Conservation (phyloP, 2,797 vertebrate genomes). For the Lacerta agilis region DNA sequence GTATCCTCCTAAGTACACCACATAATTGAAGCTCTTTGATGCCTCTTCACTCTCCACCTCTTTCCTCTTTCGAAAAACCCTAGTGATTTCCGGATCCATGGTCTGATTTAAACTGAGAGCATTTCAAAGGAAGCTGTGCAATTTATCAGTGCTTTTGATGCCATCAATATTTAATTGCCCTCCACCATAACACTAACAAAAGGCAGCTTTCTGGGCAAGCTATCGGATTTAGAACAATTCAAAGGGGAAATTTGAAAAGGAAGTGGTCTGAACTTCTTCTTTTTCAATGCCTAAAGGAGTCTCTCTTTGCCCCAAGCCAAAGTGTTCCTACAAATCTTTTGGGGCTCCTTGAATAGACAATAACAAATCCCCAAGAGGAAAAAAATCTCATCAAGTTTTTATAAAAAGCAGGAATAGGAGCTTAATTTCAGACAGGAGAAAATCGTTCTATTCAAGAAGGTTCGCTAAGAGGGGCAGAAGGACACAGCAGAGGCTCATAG, state of each 20-base stretch:
- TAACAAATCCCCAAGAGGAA: neutral
- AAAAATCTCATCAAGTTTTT: conserved; percentile 4
- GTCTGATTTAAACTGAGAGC: conserved; percentile 13
- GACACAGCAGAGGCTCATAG: neutral
- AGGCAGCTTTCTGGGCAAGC: conserved; percentile 29
- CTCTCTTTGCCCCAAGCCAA: neutral
- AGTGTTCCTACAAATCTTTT: neutral
- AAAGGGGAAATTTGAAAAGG: conserved; percentile 42
- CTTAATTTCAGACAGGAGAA: neutral
- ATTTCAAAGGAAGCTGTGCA: conserved; percentile 34
- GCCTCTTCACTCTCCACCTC: neutral
- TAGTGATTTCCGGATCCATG: neutral
- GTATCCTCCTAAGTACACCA: conserved; percentile 15
- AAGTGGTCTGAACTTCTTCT: conserved; percentile 17
- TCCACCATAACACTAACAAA: conserved; percentile 41
- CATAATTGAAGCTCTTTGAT: conserved; percentile 27
- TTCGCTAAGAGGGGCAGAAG: neutral
- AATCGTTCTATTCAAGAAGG: neutral
- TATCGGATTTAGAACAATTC: conserved; percentile 62
- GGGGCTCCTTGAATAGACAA: neutral
- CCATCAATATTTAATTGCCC: conserved; percentile 62
- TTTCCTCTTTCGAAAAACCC: conserved; percentile 38
- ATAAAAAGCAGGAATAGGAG: neutral
- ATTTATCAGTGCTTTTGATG: conserved; percentile 41
- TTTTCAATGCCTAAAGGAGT: neutral